Conservation (phyloP, 2,113 vertebrate species). For the Morphnarchus princeps region DNA sequence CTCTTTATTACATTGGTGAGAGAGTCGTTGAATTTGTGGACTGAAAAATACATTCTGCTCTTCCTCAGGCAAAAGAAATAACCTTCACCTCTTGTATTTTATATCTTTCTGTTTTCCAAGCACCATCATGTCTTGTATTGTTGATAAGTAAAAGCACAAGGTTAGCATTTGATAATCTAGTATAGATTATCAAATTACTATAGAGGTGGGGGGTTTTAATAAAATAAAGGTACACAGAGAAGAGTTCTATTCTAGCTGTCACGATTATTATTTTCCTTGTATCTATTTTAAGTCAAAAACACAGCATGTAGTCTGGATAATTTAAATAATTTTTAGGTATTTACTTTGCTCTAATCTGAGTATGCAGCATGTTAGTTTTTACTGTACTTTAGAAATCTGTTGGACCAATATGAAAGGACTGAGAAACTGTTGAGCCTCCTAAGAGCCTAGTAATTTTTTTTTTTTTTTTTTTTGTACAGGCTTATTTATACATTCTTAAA, state of each 20-base stretch:
- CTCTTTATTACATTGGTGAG: not conserved
- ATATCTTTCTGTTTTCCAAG: not conserved
- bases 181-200: not conserved
- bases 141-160: not conserved
- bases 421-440: not conserved
- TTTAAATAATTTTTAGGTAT: not conserved
- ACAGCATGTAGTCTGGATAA: not conserved
- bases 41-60: not conserved
- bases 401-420: not conserved
- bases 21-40: not conserved
- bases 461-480: not conserved
- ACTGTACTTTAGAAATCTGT: not conserved
- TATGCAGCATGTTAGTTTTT: not conserved
- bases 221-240: not conserved
- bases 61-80: not conserved
- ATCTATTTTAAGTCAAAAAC: not conserved
- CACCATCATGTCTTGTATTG: not conserved
- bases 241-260: not conserved
- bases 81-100: not conserved
- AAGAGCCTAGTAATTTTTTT: not conserved
- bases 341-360: not conserved
- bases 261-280: not conserved
- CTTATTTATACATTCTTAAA: constrained; percentile 19
- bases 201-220: accelerated
- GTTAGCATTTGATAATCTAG: not conserved